phyloP scores from a whole-genome alignment of 1,140 invertebrate species.

The Ceratosolen fusciceps region DNA sequence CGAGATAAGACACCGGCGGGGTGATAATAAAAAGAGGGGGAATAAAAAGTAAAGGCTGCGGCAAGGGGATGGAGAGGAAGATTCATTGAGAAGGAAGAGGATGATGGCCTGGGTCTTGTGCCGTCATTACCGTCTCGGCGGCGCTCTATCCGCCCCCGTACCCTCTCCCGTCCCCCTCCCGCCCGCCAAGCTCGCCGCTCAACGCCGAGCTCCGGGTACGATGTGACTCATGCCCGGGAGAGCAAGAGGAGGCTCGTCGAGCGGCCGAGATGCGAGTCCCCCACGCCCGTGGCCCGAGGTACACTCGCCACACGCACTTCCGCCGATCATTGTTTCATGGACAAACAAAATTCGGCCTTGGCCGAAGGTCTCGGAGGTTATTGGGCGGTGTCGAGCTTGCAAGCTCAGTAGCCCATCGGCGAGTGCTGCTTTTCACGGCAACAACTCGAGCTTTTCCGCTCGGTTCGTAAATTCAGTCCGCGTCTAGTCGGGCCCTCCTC shows the following conservation, averaged over 20 bases:
- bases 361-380: too few relatives aligned
- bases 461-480: too few relatives aligned
- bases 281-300: slow-evolving; percentile 32
- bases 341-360: too few relatives aligned
- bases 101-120: background rate
- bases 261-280: background rate
- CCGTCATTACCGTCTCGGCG: slow-evolving; percentile 17
- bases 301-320: slow-evolving; percentile 37
- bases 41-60: background rate
- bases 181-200: slow-evolving; percentile 4
- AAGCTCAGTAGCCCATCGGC: too few relatives aligned
- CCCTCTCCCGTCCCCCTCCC: background rate
- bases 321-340: background rate
- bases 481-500: too few relatives aligned
- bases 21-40: background rate
- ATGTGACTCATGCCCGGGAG: background rate
- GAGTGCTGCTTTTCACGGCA: too few relatives aligned
- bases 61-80: background rate
- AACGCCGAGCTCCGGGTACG: background rate
- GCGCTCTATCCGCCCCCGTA: background rate
- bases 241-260: background rate
- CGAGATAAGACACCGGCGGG: background rate
- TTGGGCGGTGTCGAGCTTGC: too few relatives aligned
- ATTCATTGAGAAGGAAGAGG: slow-evolving; percentile 43
- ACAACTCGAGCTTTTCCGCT: too few relatives aligned